Evolutionary conservation across 2,888 invertebrate species (phyloP), one percentile per base, ranked within the genome.

Genomic region (Hyalella azteca): DNA sequence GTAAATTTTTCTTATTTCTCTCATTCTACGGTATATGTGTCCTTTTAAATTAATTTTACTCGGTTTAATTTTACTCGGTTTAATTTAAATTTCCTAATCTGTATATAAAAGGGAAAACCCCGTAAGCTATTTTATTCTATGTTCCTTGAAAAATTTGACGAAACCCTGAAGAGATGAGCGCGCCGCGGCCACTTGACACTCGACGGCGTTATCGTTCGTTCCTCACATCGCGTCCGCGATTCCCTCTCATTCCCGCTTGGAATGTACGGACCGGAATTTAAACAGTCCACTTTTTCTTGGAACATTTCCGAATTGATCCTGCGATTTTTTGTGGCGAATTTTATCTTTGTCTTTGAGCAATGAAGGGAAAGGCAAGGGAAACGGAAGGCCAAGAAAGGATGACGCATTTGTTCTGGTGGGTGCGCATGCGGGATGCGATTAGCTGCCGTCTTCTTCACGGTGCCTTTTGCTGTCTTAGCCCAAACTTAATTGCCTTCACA

Each of bases 281-380:
- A 75, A 75, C 41, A 45, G 40, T 41, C 75, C 45, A 45, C 41
- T 75, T 75, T 75, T 75, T 75, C 75, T 75, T 41, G 66, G 36
- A 66, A 66, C 66, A 66, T 66, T 66, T 66, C 66, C 66, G 66
- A 66, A 66, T 66, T 66, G 66, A 66, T 66, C 66, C 66, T 36
- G 19, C 36, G 66, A 66, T 36, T 66, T 66, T 66, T 66, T 66
- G 66, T 29, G 66, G 36, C 66, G 66, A 66, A 66, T 66, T 66
- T 66, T 66, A 66, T 66, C 66, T 66, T 66, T 66, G 66, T 66
- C 66, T 66, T 66, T 66, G 66, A 66, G 66, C 66, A 66, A 66
- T 48, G 77, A 39, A 49, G 77, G 77, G 50, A 77, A 36, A 26
- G 15, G 77, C 36, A 26, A 32, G 48, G 54, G 54, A 39, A 29